Conservation (phyloP, 2,113 vertebrate genomes). For the Rattus norvegicus region DNA sequence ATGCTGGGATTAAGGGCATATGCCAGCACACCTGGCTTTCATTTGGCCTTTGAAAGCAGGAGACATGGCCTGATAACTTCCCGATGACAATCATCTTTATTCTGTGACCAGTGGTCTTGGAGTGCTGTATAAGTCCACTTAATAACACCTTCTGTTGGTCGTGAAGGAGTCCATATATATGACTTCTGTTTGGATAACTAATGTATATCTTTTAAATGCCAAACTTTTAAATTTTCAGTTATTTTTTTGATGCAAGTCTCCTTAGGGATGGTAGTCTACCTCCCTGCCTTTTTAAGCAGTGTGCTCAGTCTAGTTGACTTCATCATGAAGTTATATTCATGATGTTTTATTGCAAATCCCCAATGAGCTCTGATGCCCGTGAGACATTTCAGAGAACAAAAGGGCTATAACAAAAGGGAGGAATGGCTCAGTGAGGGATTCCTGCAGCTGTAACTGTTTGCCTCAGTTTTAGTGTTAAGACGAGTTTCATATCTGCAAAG, state of each 20-base stretch:
- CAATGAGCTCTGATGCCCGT: conserved; percentile 51
- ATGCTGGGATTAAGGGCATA: neutral
- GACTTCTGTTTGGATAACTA: conserved; percentile 57
- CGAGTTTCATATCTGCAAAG: conserved; percentile 2
- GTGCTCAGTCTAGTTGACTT: conserved; percentile 58
- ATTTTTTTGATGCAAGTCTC: conserved; percentile 72
- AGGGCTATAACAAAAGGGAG: conserved; percentile 74
- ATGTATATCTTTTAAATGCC: conserved; percentile 77
- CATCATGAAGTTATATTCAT: conserved; percentile 61
- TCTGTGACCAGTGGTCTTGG: conserved; percentile 43
- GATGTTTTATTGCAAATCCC: conserved; percentile 52
- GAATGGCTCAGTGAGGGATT: conserved; percentile 39
- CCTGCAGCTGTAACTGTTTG: conserved; percentile 34
- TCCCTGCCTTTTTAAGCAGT: conserved; percentile 61
- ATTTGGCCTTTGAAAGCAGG: neutral
- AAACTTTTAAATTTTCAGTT: conserved; percentile 73
- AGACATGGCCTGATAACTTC: conserved; percentile 24
- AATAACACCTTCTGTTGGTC: neutral
- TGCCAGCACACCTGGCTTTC: neutral
- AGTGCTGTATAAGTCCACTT: conserved; percentile 37
- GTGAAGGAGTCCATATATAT: conserved; percentile 46
- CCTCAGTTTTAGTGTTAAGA: conserved; percentile 32
- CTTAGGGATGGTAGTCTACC: conserved; percentile 65
- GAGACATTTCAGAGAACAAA: conserved; percentile 69
- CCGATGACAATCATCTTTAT: conserved; percentile 69